Evolutionary conservation across 1,140 invertebrate species (phyloP), one percentile per base, ranked within the genome.

Genomic region (Aleiodes sp.): DNA sequence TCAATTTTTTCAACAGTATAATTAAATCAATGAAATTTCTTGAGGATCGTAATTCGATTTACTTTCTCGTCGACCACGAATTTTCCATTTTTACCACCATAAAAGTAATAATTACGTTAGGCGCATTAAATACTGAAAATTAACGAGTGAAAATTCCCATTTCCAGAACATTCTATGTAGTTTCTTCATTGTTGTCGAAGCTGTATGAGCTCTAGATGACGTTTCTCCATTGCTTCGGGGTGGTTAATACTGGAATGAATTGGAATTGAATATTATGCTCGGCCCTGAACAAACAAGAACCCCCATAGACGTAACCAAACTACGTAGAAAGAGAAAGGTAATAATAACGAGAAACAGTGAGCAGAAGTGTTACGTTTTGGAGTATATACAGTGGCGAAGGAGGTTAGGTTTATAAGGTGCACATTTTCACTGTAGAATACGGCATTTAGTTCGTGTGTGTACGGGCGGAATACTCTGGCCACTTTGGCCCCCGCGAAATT

Each of bases 241-340:
- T 16, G 46, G 46, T 56, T 56, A 56, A 56, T 56, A 26, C 72
- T 77, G 76, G 72, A n/a, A 83, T 75, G 79, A 84, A 86, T 84
- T 84, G 78, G 77, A 82, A 84, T 85, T 84, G 82, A 85, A 84
- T 86, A 83, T 84, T 84, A 84, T 81, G 78, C 79, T 76, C n/a
- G n/a, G 79, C 73, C 79, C 80, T 84, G 77, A 80, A 80, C 78
- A 84, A 86, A 85, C 80, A 81, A 26, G 46, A 33, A 2, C 12
- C 19, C 46, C 19, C 43, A 68, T 60, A 66, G 21, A 41, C 39
- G 66, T 43, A 59, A 10, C 52, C 35, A 62, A 31, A 71, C 57
- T 64, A 61, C 62, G 65, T 65, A 43, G 39, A 43, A 43, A 43
- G 39, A 43, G 39, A 43, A 43, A 43, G 39, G 39, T 7, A 43